Evolutionary conservation across 1,140 invertebrate genomes (phyloP), one percentile per base, ranked within the genome.

Genomic region (Antheraea pernyi): DNA sequence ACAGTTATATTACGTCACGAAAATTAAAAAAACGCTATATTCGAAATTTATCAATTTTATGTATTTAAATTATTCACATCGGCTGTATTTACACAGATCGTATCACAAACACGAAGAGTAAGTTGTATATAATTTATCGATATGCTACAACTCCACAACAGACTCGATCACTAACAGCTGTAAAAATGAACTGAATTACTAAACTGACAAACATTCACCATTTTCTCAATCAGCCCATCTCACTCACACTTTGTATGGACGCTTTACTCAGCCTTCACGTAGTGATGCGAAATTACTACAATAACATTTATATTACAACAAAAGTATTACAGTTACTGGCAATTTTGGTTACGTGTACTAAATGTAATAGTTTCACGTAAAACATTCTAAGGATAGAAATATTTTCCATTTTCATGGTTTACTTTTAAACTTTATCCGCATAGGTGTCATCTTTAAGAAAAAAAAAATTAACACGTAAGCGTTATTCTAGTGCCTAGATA

Each of bases 1-100:
- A 86, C 80, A 83, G 79, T 85, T 79, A 81, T 81, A 83, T 91
- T 91, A 91, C 89, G 89, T 91, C 89, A 91, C 85, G 74, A 68
- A 85, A 75, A 77, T 72, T 75, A 78, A 71, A 74, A n/a, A 79
- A 22, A 22, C 19, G 13, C 19, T 22, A 19, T 30, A 22, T 61
- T 61, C 60, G 19, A 22, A 22, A 1, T 30, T 11, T 16, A 36
- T 30, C 18, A 30, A 36, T 22, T 16, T 53, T 2, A 53, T 53
- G 6, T 16, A 42, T 11, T 42, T 42, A 53, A 53, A 53, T 9
- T 9, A 61, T 30, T 22, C 60, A 61, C 60, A 30, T 61, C 19
- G 60, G 30, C 60, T 22, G 19, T 63, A 63, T 63, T 53, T 36
- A 37, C 30, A n/a, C 30, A 36, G 16, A 7, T 37, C 13, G 61